Conservation (phyloP, 1,140 invertebrate species). For the Diorhabda sublineata region DNA sequence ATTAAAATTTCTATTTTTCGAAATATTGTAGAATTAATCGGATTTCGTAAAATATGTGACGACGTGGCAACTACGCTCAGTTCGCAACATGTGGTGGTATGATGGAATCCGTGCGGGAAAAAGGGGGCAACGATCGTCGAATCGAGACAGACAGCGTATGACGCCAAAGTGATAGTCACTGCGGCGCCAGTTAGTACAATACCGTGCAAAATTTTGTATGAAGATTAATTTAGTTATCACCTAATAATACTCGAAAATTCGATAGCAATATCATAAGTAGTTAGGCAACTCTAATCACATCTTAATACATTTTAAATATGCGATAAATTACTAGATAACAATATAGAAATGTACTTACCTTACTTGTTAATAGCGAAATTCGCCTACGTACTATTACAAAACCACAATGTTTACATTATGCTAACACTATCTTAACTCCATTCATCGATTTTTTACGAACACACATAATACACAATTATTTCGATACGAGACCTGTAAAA, state of each 20-base stretch:
- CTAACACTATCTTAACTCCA: slow-evolving; percentile 16
- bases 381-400: slow-evolving; percentile 27
- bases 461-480: slow-evolving; percentile 15
- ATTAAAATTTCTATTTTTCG: not conserved
- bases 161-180: slow-evolving; percentile 47
- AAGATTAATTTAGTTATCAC: slow-evolving; percentile 8
- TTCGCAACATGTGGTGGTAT: slow-evolving; percentile 30
- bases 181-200: slow-evolving; percentile 46
- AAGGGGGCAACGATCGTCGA: slow-evolving; percentile 34
- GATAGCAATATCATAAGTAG: not conserved
- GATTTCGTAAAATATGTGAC: not conserved
- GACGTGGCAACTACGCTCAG: slow-evolving; percentile 16
- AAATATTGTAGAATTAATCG: not conserved
- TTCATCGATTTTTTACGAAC: slow-evolving; percentile 13
- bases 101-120: slow-evolving; percentile 29
- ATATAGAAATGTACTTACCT: slow-evolving; percentile 19
- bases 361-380: slow-evolving; percentile 23
- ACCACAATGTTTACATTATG: slow-evolving; percentile 35
- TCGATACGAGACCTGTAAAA: slow-evolving; percentile 13
- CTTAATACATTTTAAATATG: slow-evolving; percentile 5
- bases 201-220: slow-evolving; percentile 40
- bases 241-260: not conserved
- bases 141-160: slow-evolving; percentile 46
- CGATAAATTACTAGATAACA: slow-evolving; percentile 7
- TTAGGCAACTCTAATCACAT: too few relatives aligned